phyloP scores from a whole-genome alignment of 2,797 vertebrate genomes.

The Periparus ater region DNA sequence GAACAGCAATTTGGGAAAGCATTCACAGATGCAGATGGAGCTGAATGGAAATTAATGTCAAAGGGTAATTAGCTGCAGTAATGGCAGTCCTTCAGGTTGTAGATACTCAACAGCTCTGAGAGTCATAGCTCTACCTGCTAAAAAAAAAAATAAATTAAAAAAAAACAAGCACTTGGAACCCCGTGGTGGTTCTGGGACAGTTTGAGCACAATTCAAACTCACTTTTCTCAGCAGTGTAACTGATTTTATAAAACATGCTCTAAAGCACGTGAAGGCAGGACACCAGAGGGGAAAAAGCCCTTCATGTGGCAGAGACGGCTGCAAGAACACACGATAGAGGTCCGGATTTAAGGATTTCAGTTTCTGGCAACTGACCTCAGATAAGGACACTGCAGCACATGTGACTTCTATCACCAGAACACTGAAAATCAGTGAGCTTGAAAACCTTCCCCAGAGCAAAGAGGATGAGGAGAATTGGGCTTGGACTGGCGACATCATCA shows the following conservation, averaged over 20 bases:
- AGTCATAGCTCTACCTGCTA: neutral
- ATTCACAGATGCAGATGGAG: neutral
- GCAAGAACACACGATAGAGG: neutral
- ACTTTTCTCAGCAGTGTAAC: neutral
- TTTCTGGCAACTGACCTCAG: neutral
- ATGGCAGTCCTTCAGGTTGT: neutral
- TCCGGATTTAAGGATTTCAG: neutral
- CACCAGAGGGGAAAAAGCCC: neutral
- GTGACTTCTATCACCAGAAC: neutral
- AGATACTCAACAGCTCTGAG: neutral
- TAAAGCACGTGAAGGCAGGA: neutral
- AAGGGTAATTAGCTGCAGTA: slow-evolving; percentile 4
- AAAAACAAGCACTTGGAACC: neutral
- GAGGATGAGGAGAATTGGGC: neutral
- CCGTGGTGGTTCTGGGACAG: neutral
- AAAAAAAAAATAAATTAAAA: neutral
- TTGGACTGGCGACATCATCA: neutral
- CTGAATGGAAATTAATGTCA: neutral
- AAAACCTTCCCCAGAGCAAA: neutral
- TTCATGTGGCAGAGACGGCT: neutral
- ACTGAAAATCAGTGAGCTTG: neutral
- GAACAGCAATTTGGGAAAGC: slow-evolving; percentile 11
- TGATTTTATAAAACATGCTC: neutral
- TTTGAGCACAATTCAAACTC: neutral
- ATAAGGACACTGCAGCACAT: neutral